These are phyloP conservation scores for Nemurella pictetii DNA, from an alignment of 2,888 invertebrate species.

Conservation along the genomic window DNA sequence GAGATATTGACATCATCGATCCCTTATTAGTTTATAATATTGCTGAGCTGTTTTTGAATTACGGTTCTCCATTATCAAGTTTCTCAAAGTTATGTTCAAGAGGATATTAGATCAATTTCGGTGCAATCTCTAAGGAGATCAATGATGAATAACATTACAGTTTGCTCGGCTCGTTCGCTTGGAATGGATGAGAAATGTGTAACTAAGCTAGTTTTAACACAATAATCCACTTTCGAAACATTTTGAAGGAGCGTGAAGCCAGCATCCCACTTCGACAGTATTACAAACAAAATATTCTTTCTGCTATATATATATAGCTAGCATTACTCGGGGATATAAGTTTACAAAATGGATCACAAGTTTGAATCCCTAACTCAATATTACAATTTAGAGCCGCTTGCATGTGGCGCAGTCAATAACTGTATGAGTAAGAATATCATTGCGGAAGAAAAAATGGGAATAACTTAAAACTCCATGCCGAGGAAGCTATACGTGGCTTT, in stretches of 20 bases:
- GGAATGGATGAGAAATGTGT: slow-evolving; percentile 28
- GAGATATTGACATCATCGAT: background rate
- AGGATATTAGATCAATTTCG: slow-evolving; percentile 12
- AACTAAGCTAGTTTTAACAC: slow-evolving; percentile 33
- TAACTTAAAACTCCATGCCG: background rate
- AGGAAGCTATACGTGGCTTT: background rate
- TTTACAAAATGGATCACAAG: slow-evolving; percentile 29
- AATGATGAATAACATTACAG: slow-evolving; percentile 16
- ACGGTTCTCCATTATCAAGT: slow-evolving; percentile 6
- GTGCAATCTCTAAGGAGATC: slow-evolving; percentile 8
- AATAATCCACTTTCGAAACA: slow-evolving; percentile 27
- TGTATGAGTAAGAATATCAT: background rate
- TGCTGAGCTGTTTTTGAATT: background rate
- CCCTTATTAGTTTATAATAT: background rate
- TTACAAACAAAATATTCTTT: background rate
- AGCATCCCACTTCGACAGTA: background rate
- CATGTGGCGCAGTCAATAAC: background rate
- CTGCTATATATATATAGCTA: background rate
- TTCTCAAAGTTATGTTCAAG: background rate
- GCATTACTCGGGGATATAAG: slow-evolving; percentile 28
- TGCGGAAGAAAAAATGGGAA: background rate
- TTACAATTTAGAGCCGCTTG: background rate
- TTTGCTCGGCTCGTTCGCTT: slow-evolving; percentile 1
- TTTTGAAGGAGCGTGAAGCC: background rate
- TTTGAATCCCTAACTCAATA: slow-evolving; percentile 1